Percentiles rank a stretch among this genome's conserved stretches.
phyloP scores from a whole-genome alignment of 2,797 vertebrate genomes.

The Helicolenus hilgendorfi region DNA sequence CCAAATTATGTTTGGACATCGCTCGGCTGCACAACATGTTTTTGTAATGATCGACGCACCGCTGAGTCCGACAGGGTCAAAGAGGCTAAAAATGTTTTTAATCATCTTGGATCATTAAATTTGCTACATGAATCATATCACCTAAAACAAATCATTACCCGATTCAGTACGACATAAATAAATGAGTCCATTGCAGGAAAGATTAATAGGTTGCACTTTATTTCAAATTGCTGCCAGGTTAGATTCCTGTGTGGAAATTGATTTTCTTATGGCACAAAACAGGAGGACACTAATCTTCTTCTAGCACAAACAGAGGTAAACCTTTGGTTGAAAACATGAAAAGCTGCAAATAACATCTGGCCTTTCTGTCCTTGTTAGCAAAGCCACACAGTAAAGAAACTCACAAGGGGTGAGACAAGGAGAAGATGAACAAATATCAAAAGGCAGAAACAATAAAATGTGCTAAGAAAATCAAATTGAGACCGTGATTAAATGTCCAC shows the following conservation, averaged over 20 bases:
- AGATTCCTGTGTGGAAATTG: not conserved
- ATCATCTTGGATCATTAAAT: constrained; percentile 37
- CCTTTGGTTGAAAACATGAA: not conserved
- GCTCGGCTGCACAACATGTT: constrained; percentile 14
- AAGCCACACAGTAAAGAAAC: constrained; percentile 5
- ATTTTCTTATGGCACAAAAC: not conserved
- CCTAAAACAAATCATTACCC: constrained; percentile 27
- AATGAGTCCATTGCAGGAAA: not conserved
- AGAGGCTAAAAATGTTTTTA: constrained; percentile 39
- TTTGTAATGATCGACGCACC: constrained; percentile 28
- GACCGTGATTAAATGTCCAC: not conserved
- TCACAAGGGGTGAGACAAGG: not conserved
- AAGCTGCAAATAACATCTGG: not conserved
- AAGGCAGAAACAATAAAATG: not conserved
- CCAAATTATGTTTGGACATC: not conserved
- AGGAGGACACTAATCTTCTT: not conserved
- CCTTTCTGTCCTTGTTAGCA: not conserved
- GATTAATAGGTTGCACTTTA: not conserved
- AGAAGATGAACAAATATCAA: not conserved
- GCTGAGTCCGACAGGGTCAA: constrained; percentile 26
- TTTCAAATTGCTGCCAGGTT: constrained; percentile 16
- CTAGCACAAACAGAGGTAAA: not conserved
- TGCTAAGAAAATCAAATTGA: not conserved
- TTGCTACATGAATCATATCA: constrained; percentile 15
- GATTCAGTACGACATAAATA: constrained; percentile 18